Conservation (phyloP, 2,888 invertebrate genomes). For the Cylloceria caligata region DNA sequence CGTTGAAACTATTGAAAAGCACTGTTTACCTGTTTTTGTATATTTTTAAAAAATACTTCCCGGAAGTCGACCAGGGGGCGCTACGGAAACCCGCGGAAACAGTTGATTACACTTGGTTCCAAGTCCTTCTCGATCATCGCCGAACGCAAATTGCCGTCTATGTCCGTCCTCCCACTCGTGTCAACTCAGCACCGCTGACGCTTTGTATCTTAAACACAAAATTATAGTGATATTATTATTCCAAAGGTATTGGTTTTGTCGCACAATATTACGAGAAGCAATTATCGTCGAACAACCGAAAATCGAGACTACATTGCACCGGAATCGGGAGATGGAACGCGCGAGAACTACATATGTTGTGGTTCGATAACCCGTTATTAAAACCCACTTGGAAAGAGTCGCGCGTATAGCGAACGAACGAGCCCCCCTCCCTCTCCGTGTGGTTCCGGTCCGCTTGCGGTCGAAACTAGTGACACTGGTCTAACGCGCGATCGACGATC, state of each 20-base stretch:
- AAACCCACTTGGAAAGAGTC: conserved; percentile 59
- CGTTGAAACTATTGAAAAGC: too few species aligned
- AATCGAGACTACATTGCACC: background rate
- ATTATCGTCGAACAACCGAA: conserved; percentile 10
- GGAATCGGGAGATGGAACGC: background rate
- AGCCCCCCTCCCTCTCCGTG: conserved; percentile 17
- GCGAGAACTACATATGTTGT: conserved; percentile 30
- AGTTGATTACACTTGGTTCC: too few species aligned
- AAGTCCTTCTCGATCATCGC: background rate
- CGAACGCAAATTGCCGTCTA: conserved; percentile 1
- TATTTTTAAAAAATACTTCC: background rate
- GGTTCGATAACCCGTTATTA: conserved; percentile 68
- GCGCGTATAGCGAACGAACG: conserved; percentile 34
- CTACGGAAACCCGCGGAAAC: too few species aligned
- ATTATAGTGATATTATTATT: conserved; percentile 7
- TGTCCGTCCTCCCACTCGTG: background rate
- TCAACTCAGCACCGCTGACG: background rate
- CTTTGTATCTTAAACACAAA: conserved; percentile 39
- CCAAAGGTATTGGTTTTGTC: background rate
- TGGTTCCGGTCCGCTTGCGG: conserved; percentile 67
- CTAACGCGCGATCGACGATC: conserved; percentile 38
- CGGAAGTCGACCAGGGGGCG: conserved; percentile 18
- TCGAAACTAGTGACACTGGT: conserved; percentile 63
- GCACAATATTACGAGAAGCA: background rate
- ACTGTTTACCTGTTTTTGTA: background rate